Base-by-base conservation (phyloP, 2,113 vertebrate genomes). In the Fregata magnificens region DNA sequence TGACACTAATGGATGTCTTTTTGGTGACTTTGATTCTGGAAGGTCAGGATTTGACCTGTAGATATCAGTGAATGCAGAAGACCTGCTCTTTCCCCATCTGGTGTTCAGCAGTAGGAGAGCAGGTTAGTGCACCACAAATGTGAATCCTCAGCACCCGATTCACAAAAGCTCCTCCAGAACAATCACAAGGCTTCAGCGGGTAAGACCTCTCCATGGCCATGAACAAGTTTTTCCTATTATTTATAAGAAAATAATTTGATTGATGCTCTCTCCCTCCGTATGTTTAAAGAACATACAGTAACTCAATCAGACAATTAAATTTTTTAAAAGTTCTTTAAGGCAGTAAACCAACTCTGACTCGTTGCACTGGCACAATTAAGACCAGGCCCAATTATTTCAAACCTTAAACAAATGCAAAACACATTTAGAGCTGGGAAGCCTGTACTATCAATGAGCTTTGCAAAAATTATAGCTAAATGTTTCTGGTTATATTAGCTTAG, bases 381-480 rank as follows among this genome's bases (percentile, higher is more conserved):
- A 91, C 18, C 85, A 95, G 90, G 62, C 38, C 67, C 52, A 95
- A 92, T 91, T 97, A 95, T 89, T 94, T 86, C 62, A 95, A 94
- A 69, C 25, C 44, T 94, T 83, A 87, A 86, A 87, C 70, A 97
- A 97, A 97, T 92, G 70, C 56, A 93, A 94, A 96, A 93, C 94
- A 95, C 58, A 85, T 95, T 96, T 82, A 89, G 73, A 88, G 28
- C 4, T 63, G 84, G 59, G 78, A 82, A 94, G 49, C 11, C 36
- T 85, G 49, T 92, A 49, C 29, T 89, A 81, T 91, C 95, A 96
- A 40, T 81, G 67, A 89, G 77, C 26, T 85, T 50, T 80, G 72
- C 59, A 94, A 81, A 96, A 95, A 93, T 69, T 91, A 67, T 49
- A 91, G 82, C 36, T 92, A 88, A 92, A 77, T 76, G 44, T 66